phyloP scores from a whole-genome alignment of 2,797 vertebrate genomes.

The Acanthornis magna region DNA sequence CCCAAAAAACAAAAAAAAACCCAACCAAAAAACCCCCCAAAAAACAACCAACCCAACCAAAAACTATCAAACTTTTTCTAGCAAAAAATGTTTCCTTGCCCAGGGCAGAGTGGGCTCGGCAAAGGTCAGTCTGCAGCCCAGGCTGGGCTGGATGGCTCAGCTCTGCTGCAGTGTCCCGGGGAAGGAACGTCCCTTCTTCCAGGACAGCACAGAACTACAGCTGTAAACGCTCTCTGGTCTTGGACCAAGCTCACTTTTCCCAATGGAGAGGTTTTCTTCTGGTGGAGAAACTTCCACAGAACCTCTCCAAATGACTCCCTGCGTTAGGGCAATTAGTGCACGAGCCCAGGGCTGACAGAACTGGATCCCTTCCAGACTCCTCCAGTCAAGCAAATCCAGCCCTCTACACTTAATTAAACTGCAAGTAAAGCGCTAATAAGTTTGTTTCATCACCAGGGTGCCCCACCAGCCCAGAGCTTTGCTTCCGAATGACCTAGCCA shows the following conservation, averaged over 20 bases:
- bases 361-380: neutral
- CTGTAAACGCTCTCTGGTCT: fast-evolving
- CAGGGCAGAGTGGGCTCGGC: neutral
- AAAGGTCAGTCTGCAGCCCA: fast-evolving
- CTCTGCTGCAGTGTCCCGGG: neutral
- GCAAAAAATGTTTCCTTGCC: fast-evolving
- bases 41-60: neutral
- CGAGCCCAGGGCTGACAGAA: neutral
- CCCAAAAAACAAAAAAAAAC: neutral
- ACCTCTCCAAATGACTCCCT: neutral
- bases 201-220: neutral
- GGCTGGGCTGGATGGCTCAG: neutral
- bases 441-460: neutral
- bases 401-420: neutral
- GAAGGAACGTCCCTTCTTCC: neutral
- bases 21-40: neutral
- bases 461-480: neutral
- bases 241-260: neutral
- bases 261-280: fast-evolving
- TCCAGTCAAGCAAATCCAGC: neutral
- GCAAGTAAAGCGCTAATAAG: neutral
- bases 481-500: neutral
- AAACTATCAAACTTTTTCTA: neutral
- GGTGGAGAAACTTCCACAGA: neutral
- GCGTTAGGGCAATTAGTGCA: neutral